These are phyloP conservation scores for Doris montereyensis DNA, from an alignment of 2,888 invertebrate genomes.

Conservation along the genomic window DNA sequence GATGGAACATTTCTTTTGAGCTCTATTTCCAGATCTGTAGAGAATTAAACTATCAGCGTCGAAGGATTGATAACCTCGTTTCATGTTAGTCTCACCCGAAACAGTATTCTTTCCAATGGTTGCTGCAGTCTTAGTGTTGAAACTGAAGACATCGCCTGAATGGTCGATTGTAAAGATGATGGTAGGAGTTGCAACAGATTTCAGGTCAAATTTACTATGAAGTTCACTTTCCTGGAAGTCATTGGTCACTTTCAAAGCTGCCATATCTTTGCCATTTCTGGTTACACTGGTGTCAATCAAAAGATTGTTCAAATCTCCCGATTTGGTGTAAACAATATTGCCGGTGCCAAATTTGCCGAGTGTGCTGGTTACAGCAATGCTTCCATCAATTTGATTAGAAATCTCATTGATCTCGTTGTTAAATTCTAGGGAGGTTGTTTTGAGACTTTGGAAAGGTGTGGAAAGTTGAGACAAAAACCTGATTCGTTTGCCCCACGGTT, in stretches of 20 bases:
- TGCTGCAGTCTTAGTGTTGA: constrained; percentile 11
- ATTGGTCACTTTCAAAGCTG: constrained; percentile 9
- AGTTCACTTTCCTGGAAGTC: not conserved
- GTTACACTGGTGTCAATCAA: not conserved
- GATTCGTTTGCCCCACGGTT: not conserved
- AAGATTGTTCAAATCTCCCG: constrained; percentile 5
- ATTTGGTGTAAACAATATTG: constrained; percentile 4
- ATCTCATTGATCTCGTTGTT: not conserved
- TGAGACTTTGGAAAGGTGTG: not conserved
- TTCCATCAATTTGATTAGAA: not conserved
- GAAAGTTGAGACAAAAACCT: not conserved
- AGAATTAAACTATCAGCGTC: not conserved
- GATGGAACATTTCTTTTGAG: not conserved
- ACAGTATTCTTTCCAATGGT: not conserved
- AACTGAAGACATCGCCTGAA: not conserved
- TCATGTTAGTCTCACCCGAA: not conserved
- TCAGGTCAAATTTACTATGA: not conserved
- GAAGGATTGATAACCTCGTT: not conserved
- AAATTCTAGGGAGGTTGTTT: not conserved
- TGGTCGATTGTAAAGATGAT: constrained; percentile 3
- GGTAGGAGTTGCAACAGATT: not conserved
- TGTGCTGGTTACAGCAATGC: not conserved
- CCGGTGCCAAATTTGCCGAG: constrained; percentile 11
- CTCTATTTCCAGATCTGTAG: not conserved
- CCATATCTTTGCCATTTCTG: not conserved